Conservation (phyloP, 1,140 invertebrate genomes). For the Chrysomallon squamiferum region DNA sequence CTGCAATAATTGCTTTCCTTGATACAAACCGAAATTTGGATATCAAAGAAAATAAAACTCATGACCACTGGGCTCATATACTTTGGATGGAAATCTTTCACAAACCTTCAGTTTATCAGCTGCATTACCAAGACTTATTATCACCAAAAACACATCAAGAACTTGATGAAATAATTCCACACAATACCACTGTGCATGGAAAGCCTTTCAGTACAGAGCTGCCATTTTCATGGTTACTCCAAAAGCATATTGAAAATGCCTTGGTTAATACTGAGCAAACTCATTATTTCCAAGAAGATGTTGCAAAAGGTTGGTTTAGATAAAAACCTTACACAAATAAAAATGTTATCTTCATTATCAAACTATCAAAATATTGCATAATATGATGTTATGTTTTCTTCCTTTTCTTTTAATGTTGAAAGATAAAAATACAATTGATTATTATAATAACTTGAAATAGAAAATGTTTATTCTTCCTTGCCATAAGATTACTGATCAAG, state of each 20-base stretch:
- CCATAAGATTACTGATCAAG: too few species aligned
- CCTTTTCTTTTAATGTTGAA: too few species aligned
- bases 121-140: not conserved
- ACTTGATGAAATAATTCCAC: not conserved
- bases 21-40: constrained; percentile 51
- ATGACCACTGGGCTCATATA: not conserved
- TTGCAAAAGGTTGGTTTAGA: too few species aligned
- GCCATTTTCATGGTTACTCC: constrained; percentile 2
- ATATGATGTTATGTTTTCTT: too few species aligned
- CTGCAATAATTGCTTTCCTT: constrained; percentile 41
- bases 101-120: not conserved
- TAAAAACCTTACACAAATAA: too few species aligned
- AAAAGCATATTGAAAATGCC: not conserved
- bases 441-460: too few species aligned
- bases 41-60: constrained; percentile 9
- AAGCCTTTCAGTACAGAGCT: not conserved
- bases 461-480: too few species aligned
- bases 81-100: not conserved
- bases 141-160: not conserved
- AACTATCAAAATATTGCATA: too few species aligned
- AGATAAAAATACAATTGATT: too few species aligned
- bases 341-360: too few species aligned
- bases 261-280: not conserved
- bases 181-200: not conserved
- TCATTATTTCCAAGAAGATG: not conserved